phyloP scores from a whole-genome alignment of 2,797 vertebrate genomes.

The Gallinago nigripennis region DNA sequence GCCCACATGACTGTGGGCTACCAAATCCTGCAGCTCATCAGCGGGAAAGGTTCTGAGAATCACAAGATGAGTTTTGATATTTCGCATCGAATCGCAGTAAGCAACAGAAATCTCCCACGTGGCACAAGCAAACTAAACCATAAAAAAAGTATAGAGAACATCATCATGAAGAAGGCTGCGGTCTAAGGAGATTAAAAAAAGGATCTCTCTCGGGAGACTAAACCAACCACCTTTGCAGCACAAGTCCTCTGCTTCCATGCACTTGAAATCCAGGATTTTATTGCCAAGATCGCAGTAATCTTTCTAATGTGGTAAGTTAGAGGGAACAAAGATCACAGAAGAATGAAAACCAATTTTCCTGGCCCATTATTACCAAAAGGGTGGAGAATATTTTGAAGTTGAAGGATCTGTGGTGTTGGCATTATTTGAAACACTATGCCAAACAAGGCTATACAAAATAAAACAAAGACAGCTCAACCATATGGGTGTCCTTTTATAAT shows the following conservation, averaged over 20 bases:
- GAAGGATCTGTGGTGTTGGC: background rate
- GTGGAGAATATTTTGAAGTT: background rate
- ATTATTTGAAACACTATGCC: background rate
- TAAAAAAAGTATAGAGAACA: background rate
- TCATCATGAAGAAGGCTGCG: background rate
- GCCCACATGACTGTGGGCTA: background rate
- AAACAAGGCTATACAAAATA: background rate
- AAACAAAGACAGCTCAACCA: background rate
- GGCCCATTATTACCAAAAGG: background rate
- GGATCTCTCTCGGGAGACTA: background rate
- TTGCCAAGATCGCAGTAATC: background rate
- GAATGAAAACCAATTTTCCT: constrained; percentile 22
- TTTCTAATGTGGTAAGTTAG: background rate
- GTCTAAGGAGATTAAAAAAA: background rate
- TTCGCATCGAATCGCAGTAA: background rate
- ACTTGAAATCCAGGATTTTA: background rate
- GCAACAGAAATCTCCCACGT: background rate
- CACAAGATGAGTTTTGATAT: background rate
- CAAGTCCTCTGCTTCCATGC: background rate
- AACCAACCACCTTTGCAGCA: background rate
- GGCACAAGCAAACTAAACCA: background rate
- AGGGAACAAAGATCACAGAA: background rate
- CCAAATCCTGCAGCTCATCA: background rate
- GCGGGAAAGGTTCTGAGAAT: background rate
- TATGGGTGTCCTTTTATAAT: background rate